phyloP scores from a whole-genome alignment of 2,113 vertebrate genomes.

The Anguilla japonica region DNA sequence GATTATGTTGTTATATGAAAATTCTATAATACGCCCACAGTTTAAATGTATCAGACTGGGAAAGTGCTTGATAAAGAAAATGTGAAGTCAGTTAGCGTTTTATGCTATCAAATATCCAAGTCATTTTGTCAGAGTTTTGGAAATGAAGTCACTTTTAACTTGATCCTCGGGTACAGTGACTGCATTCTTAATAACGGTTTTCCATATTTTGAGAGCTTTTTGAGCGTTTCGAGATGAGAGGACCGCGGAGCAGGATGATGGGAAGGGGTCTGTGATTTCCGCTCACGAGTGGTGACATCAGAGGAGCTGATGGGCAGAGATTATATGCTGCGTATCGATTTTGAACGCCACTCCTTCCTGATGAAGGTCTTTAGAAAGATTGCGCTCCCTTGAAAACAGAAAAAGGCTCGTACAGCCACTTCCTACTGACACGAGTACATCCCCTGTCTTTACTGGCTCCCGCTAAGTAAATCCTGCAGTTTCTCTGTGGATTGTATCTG shows the following conservation, averaged over 20 bases:
- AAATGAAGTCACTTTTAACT: background rate
- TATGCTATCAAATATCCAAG: background rate
- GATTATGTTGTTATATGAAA: no score
- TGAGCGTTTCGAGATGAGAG: background rate
- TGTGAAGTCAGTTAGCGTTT: constrained; percentile 1
- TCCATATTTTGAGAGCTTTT: background rate
- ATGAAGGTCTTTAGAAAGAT: constrained; percentile 1
- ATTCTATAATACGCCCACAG: background rate
- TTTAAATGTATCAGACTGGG: constrained; percentile 19
- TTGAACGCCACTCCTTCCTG: background rate
- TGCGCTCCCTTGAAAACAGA: background rate
- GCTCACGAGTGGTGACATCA: background rate
- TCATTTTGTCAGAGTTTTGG: background rate
- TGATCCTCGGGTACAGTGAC: background rate
- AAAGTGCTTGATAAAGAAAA: constrained; percentile 12
- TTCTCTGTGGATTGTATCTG: constrained; percentile 2
- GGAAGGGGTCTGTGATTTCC: constrained; percentile 27
- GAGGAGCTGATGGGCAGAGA: background rate
- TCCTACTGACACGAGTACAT: background rate
- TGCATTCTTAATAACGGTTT: background rate
- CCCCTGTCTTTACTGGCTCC: background rate
- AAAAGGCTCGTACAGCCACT: constrained; percentile 3
- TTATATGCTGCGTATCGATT: constrained; percentile 11
- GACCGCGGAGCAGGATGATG: background rate
- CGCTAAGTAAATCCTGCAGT: background rate